phyloP scores from a whole-genome alignment of 2,113 vertebrate genomes.

The Canis aureus region DNA sequence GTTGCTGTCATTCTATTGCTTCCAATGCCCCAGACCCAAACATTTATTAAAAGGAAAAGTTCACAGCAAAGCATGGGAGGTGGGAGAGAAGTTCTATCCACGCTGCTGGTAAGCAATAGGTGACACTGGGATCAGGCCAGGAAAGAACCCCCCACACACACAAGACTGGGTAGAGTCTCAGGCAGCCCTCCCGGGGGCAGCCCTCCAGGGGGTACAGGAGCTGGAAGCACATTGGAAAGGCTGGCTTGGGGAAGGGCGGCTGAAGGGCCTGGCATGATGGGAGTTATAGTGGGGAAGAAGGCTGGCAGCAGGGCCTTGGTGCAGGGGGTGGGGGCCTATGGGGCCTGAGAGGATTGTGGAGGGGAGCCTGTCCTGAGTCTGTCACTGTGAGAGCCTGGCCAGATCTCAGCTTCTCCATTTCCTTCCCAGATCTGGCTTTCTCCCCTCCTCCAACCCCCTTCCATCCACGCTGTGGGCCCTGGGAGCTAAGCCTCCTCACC shows the following conservation, averaged over 20 bases:
- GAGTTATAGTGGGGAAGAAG: background rate
- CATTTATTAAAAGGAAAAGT: background rate
- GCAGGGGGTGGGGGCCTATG: fast-evolving
- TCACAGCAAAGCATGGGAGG: background rate
- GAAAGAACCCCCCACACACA: background rate
- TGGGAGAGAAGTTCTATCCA: background rate
- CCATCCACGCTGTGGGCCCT: background rate
- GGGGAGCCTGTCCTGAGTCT: background rate
- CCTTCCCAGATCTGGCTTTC: background rate
- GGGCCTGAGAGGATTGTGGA: background rate
- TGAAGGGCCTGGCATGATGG: background rate
- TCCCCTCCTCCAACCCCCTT: background rate
- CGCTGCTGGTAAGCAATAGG: background rate
- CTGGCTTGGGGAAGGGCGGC: background rate
- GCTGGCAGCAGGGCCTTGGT: background rate
- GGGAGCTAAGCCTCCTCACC: slow-evolving; percentile 75
- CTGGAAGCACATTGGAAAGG: background rate
- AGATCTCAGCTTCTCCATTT: background rate
- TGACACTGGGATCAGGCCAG: background rate
- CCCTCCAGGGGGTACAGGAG: too few relatives aligned
- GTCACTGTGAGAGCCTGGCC: background rate
- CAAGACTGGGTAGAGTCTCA: background rate
- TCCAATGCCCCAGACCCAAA: background rate
- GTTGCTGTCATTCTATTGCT: background rate
- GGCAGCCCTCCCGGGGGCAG: too few relatives aligned